phyloP scores from a whole-genome alignment of 2,888 invertebrate species.

The Ectropis crepuscularia region DNA sequence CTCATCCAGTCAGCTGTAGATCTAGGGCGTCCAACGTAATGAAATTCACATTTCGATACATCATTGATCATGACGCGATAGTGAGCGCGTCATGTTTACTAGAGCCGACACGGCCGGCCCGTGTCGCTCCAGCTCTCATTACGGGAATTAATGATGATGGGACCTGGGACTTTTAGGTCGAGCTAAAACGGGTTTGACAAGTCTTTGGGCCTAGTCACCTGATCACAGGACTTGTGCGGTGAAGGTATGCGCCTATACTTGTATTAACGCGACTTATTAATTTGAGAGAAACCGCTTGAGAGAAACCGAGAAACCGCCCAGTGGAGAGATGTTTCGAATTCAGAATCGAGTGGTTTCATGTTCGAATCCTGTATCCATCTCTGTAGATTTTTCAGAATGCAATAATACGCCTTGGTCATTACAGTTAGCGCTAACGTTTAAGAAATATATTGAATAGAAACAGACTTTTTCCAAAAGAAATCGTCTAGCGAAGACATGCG shows the following conservation, averaged over 20 bases:
- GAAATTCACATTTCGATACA: slow-evolving; percentile 71
- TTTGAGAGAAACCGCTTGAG: not conserved
- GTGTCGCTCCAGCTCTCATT: slow-evolving; percentile 67
- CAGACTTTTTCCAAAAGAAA: not conserved
- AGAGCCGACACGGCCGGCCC: slow-evolving; percentile 67
- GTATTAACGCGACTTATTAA: not conserved
- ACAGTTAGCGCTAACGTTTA: not conserved
- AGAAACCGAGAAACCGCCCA: too few species aligned
- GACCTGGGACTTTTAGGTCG: slow-evolving; percentile 11
- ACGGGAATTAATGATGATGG: slow-evolving; percentile 63
- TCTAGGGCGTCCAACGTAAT: slow-evolving; percentile 50
- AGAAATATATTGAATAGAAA: not conserved
- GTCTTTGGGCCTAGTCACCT: slow-evolving; percentile 1
- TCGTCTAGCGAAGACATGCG: too few species aligned
- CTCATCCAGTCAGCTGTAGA: too few species aligned
- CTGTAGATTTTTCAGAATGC: not conserved
- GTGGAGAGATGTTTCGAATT: too few species aligned
- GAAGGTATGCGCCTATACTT: not conserved
- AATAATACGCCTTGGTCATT: not conserved
- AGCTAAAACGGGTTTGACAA: slow-evolving; percentile 19
- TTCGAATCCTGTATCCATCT: too few species aligned
- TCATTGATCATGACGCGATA: slow-evolving; percentile 74
- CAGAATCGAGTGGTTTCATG: too few species aligned
- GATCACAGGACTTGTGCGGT: not conserved
- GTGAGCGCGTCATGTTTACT: slow-evolving; percentile 72